Conservation (phyloP, 2,797 vertebrate genomes). For the Dicrostonyx torquatus region DNA sequence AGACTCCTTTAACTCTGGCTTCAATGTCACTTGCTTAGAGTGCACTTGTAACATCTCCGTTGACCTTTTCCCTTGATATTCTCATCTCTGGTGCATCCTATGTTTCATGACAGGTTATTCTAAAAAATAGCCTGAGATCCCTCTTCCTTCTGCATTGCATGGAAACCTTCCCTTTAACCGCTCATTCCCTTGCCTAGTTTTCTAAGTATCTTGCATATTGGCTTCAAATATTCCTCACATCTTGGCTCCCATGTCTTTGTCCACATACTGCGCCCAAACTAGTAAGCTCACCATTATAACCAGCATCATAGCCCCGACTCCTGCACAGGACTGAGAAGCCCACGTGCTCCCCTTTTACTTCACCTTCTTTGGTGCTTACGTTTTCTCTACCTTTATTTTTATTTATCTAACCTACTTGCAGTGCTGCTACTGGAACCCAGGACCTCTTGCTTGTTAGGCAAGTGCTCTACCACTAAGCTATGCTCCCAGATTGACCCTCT, state of each 20-base stretch:
- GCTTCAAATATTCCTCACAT: background rate
- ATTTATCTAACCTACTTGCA: background rate
- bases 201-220: background rate
- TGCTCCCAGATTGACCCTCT: background rate
- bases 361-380: background rate
- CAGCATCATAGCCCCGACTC: accelerated
- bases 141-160: background rate
- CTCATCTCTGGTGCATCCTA: no score
- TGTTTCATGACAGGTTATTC: background rate
- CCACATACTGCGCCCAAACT: background rate
- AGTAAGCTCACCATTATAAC: background rate
- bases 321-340: background rate
- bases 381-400: background rate
- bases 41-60: background rate
- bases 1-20: background rate
- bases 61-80: background rate
- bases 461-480: background rate
- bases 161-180: background rate
- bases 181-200: background rate
- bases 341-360: background rate
- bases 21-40: background rate
- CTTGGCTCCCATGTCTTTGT: background rate
- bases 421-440: no score
- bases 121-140: background rate
- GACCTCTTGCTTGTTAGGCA: background rate